phyloP scores from a whole-genome alignment of 2,113 vertebrate species.

The Origma solitaria region DNA sequence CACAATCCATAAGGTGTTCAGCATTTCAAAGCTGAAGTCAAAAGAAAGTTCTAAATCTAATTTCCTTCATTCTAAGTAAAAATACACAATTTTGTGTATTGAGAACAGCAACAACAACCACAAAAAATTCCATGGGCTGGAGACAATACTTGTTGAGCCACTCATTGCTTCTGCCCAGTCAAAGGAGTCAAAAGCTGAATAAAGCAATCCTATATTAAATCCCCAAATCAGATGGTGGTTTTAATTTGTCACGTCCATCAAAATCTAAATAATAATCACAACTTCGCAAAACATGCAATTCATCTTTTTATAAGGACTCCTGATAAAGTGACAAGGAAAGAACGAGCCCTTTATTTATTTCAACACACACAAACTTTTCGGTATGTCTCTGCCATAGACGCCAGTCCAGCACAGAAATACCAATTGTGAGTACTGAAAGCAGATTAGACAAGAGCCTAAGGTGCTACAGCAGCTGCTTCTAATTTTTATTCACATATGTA shows the following conservation, averaged over 20 bases:
- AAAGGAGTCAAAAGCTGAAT: not conserved
- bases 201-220: not conserved
- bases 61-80: not conserved
- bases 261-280: not conserved
- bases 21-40: not conserved
- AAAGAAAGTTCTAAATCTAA: not conserved
- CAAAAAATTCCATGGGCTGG: not conserved
- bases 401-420: not conserved
- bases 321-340: not conserved
- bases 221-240: not conserved
- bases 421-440: accelerated
- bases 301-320: not conserved
- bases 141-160: not conserved
- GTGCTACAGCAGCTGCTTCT: accelerated
- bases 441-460: not conserved
- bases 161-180: not conserved
- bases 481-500: not conserved
- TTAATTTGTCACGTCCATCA: not conserved
- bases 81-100: not conserved
- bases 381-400: accelerated
- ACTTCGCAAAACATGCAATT: not conserved
- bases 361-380: too few relatives aligned
- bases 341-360: not conserved
- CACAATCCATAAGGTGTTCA: not conserved
- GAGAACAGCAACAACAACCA: not conserved